Base-by-base conservation (phyloP, 2,888 invertebrate genomes). In the Tiliacea citrago region DNA sequence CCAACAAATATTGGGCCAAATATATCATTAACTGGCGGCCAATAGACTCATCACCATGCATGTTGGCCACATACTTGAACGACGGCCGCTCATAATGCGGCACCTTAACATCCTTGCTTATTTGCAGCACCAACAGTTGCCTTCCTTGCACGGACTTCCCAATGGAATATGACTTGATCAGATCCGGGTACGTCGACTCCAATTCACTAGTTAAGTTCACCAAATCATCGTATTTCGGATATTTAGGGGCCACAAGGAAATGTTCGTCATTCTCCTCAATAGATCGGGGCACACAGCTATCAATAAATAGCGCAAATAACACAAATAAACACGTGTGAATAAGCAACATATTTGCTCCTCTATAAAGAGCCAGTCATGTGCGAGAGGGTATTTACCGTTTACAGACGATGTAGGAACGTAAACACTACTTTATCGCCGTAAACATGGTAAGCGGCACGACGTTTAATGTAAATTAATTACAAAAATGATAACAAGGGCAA, bases 11-110 rank as follows among this genome's bases (percentile, higher is more conserved):
- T 87, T 98, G 97, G 0, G 98, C 98, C 90, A 99, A 96, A 91
- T 98, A 98, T 68, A 99, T 96, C 86, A 99, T 95, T 83, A 99
- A 92, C 92, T 99, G 98, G 58, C 99, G 96, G 0, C 99, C 99
- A 39, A 99, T 97, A 1, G 98, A 97, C 94, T 99, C 99, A 91
- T 99, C 99, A 6, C 99, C 99, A 92, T 99, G 99, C 99, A 99
- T 99, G 91, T 99, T 99, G 18, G 98, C 99, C 77, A 99, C 98
- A 95, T 98, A 98, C 92, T 99, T 99, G 86, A 99, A 98, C 97
- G 99, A 98, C 0, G 99, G 99, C 87, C 98, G 97, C 24, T 97
- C 95, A 91, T 97, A 93, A 93, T 97, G 96, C 89, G 84, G 79
- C 9, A 88, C 82, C 21, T 90, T 88, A 29, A 98, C 98, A 94